phyloP scores from a whole-genome alignment of 2,113 vertebrate species.

The Mugil cephalus region DNA sequence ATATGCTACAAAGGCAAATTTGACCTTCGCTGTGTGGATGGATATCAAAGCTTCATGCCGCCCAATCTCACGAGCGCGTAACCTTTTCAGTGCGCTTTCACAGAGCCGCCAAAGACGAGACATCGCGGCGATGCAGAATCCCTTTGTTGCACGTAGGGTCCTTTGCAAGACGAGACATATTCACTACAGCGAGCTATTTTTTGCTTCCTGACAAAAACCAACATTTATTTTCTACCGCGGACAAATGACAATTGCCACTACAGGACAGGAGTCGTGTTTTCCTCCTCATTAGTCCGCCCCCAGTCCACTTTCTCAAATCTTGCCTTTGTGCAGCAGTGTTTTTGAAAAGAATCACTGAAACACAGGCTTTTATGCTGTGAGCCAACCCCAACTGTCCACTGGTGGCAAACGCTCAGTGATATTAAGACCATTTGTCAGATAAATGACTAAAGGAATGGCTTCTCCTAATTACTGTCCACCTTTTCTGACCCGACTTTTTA shows the following conservation, averaged over 20 bases:
- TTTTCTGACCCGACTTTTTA: slow-evolving; percentile 26
- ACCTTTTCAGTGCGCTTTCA: slow-evolving; percentile 23
- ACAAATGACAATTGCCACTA: not conserved
- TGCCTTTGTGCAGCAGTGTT: not conserved
- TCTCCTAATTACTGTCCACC: slow-evolving; percentile 10
- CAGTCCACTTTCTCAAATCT: not conserved
- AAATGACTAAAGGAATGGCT: slow-evolving; percentile 18
- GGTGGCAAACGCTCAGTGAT: slow-evolving; percentile 8
- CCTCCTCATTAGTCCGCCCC: not conserved
- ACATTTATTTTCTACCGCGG: not conserved
- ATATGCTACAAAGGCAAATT: slow-evolving; percentile 4
- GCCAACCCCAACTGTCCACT: not conserved
- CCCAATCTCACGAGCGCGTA: not conserved
- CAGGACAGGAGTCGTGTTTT: not conserved
- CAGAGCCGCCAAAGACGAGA: slow-evolving; percentile 7
- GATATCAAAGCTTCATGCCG: slow-evolving; percentile 9
- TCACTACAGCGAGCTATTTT: slow-evolving; percentile 1
- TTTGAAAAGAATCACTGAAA: not conserved
- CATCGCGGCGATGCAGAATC: slow-evolving; percentile 6
- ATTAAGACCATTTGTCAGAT: not conserved
- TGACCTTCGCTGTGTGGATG: not conserved
- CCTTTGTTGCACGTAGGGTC: not conserved
- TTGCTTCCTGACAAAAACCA: not conserved
- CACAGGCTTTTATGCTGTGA: not conserved
- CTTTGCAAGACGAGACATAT: slow-evolving; percentile 6